Conservation (phyloP, 2,888 invertebrate genomes). For the Chrysolina haemoptera region DNA sequence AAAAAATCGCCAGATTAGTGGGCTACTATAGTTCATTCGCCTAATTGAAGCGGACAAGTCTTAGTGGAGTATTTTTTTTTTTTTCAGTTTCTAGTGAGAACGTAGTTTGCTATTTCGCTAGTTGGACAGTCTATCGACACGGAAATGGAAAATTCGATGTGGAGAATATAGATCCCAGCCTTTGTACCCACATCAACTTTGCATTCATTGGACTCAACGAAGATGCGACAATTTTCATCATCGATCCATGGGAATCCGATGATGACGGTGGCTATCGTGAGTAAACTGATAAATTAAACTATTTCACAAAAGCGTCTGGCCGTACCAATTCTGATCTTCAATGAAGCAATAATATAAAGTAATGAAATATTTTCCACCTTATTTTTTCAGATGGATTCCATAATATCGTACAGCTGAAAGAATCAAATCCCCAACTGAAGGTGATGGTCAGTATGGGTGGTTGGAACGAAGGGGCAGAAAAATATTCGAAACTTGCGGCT, state of each 20-base stretch:
- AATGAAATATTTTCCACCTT: no score
- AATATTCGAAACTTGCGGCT: conserved; percentile 69
- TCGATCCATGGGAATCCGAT: conserved; percentile 59
- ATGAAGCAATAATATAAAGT: no score
- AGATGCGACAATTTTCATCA: conserved; percentile 49
- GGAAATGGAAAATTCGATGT: conserved; percentile 59
- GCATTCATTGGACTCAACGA: conserved; percentile 57
- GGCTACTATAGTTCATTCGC: no score
- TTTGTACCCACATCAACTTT: conserved; percentile 60
- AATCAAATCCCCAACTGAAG: conserved; percentile 72
- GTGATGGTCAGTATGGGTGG: conserved; percentile 78
- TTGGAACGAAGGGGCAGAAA: conserved; percentile 74
- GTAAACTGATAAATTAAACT: conserved; percentile 9
- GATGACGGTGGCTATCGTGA: conserved; percentile 46
- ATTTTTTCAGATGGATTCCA: conserved; percentile 45
- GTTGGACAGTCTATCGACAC: conserved; percentile 59
- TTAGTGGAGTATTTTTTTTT: not conserved
- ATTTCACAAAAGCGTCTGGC: no score
- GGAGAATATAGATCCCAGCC: conserved; percentile 53
- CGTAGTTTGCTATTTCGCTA: conserved; percentile 56
- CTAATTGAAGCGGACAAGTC: no score
- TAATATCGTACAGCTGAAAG: conserved; percentile 66
- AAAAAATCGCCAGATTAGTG: no score
- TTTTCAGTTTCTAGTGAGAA: conserved; percentile 20
- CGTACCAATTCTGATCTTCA: no score